Conservation (phyloP, 1,140 invertebrate species). For the Caenorhabditis inopinata region DNA sequence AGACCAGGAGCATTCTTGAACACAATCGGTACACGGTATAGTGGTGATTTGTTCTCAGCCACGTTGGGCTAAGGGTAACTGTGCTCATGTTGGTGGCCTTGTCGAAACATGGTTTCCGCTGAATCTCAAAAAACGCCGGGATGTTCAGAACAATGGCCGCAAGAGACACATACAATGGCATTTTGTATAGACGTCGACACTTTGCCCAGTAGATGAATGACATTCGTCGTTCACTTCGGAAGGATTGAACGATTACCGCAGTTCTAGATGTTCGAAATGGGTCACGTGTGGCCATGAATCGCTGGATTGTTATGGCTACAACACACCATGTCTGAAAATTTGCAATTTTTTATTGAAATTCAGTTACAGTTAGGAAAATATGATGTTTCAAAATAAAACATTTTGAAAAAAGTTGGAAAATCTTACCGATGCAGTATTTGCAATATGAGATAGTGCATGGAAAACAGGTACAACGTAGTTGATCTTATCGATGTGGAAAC, state of each 20-base stretch:
- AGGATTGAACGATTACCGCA: conserved; percentile 43
- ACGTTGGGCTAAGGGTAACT: conserved; percentile 49
- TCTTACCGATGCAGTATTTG: conserved; percentile 59
- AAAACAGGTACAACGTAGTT: conserved; percentile 52
- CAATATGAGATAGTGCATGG: conserved; percentile 53
- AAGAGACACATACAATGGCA: conserved; percentile 54
- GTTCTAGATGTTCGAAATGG: conserved; percentile 52
- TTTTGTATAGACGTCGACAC: conserved; percentile 52
- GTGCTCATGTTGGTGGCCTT: neutral
- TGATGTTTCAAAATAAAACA: too few relatives aligned
- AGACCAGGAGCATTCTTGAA: conserved; percentile 54
- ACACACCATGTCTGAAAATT: conserved; percentile 59
- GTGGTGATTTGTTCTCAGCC: conserved; percentile 38
- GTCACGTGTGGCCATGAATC: conserved; percentile 59
- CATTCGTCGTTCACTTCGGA: conserved; percentile 53
- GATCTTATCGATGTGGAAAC: conserved; percentile 36
- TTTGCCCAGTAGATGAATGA: conserved; percentile 52
- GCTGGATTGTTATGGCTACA: conserved; percentile 56
- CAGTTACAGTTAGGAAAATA: too few relatives aligned
- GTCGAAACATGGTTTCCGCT: conserved; percentile 34
- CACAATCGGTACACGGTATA: conserved; percentile 55
- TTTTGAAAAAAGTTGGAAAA: too few relatives aligned
- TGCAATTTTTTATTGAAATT: too few relatives aligned
- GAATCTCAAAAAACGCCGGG: conserved; percentile 58
- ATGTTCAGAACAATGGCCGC: conserved; percentile 54